Evolutionary conservation across 2,888 invertebrate genomes (phyloP), one percentile per base, ranked within the genome.

Genomic region (Drosophila picticornis): DNA sequence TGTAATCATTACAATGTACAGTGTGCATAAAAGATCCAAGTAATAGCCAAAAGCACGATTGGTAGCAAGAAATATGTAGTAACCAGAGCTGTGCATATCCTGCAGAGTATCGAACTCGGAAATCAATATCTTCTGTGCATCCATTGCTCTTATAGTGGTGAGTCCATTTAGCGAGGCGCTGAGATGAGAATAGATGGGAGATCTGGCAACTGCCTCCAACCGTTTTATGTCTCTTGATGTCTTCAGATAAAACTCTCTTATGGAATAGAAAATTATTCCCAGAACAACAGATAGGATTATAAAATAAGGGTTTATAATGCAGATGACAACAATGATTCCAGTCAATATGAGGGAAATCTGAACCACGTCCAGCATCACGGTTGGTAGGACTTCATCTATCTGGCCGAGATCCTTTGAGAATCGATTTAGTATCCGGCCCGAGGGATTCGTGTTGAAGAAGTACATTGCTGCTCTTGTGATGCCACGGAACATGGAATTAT

Each of bases 21-120:
- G 79, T 0, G 97, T 95, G 90, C 98, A 98, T 61, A 98, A 95
- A 80, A 97, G 94, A 92, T 99, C 99, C 85, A 99, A 94, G 95
- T 97, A 97, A 91, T 98, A 97, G 0, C 98, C 99, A 90, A 99
- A 98, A 80, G 99, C 98, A 66, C 99, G 96, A 29, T 97, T 97
- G 6, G 97, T 96, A 0, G 97, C 95, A 51, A 99, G 95, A 92
- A 98, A 98, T 77, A 97, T 94, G 91, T 96, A 98, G 96, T 97
- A 99, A 2, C 99, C 96, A 0, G 98, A 97, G 58, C 98, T 97
- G 90, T 99, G 98, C 0, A 96, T 91, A 91, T 97, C 97, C 92
- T 97, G 97, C 84, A 97, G 96, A 80, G 95, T 95, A 84, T 97
- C 97, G 88, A 97, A 97, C 92, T 97, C 97, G 40, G 95, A 94